Evolutionary conservation across 2,113 vertebrate genomes (phyloP).

Genomic region (Oxygymnocypris stewartii): DNA sequence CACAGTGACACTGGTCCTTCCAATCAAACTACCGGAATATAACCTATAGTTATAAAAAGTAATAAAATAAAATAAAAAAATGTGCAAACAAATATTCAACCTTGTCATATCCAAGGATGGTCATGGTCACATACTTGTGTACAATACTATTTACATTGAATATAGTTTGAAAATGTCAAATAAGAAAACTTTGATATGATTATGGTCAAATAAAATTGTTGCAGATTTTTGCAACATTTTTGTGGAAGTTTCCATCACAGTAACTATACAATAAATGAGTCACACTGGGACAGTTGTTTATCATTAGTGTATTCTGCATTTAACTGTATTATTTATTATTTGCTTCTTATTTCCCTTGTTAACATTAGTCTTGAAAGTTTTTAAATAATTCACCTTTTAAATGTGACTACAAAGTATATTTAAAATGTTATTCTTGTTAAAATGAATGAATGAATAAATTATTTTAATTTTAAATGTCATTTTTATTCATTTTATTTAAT

Average conservation of each 20-base stretch:
- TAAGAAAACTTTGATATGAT: too few species aligned
- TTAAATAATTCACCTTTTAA: background rate
- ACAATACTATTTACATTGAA: too few species aligned
- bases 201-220: too few species aligned
- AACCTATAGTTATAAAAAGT: background rate
- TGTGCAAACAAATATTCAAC: background rate
- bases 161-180: too few species aligned
- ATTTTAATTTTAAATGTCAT: too few species aligned
- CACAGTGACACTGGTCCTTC: background rate
- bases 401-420: background rate
- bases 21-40: background rate
- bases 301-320: background rate
- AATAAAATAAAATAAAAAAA: background rate
- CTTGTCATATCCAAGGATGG: too few species aligned
- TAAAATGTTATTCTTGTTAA: background rate
- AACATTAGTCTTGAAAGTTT: background rate
- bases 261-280: too few species aligned
- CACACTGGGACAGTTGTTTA: background rate
- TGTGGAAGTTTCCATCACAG: too few species aligned
- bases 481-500: background rate
- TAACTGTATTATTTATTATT: background rate
- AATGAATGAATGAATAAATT: too few species aligned
- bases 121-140: too few species aligned
- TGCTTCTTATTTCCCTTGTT: background rate
- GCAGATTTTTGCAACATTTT: too few species aligned